These are phyloP conservation scores for Tupaia tana DNA, from an alignment of 2,113 vertebrate species.

Conservation along the genomic window DNA sequence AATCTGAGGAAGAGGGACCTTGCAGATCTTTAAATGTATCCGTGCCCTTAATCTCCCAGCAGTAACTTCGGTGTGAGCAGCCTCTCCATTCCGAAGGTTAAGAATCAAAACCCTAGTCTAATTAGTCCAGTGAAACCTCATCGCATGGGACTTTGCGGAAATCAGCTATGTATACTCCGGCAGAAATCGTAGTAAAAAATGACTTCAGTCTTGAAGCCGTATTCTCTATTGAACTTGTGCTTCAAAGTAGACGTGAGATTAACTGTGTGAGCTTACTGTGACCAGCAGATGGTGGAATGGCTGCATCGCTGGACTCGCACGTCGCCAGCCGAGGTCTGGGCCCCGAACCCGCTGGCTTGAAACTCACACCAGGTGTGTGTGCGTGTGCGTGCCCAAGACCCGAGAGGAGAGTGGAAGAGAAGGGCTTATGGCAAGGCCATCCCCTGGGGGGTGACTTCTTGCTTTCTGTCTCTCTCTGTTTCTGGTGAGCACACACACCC, in stretches of 20 bases:
- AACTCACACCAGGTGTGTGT: too few species aligned
- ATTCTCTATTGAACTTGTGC: conserved; percentile 8
- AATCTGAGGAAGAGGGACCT: neutral
- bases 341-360: too few species aligned
- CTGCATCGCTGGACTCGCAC: too few species aligned
- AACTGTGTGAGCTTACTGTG: neutral
- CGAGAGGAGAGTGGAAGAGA: too few species aligned
- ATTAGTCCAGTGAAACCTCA: conserved; percentile 11
- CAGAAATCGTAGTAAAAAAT: conserved; percentile 24
- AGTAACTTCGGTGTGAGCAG: neutral
- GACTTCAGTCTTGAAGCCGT: neutral
- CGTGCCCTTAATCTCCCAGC: neutral
- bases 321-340: too few species aligned
- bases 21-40: neutral
- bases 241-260: conserved; percentile 5
- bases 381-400: too few species aligned
- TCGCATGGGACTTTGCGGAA: neutral
- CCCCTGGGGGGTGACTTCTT: too few species aligned
- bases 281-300: too few species aligned
- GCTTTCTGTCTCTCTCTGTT: too few species aligned
- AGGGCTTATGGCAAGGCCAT: too few species aligned
- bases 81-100: neutral
- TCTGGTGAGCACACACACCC: too few species aligned
- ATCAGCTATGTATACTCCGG: neutral
- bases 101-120: neutral